These are phyloP conservation scores for Xerus rutilus DNA, from an alignment of 2,797 vertebrate species.

Conservation along the genomic window DNA sequence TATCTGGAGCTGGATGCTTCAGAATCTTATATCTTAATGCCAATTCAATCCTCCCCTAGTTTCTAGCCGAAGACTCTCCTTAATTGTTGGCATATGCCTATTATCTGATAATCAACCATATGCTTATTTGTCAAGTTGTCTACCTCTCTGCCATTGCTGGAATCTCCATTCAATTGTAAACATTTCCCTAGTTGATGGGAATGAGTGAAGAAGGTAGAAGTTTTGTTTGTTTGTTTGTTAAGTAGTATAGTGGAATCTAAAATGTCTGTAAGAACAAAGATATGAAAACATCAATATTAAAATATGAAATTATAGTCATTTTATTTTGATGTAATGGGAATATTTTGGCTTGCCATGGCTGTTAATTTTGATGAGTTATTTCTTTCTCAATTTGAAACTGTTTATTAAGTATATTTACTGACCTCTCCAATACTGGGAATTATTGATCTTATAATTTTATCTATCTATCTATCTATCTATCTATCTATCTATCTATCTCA, in stretches of 20 bases:
- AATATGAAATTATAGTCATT: constrained; percentile 4
- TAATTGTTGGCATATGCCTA: not conserved
- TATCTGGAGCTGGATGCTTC: not conserved
- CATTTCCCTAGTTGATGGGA: not conserved
- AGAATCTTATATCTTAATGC: not conserved
- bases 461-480: too few species aligned
- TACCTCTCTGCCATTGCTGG: not conserved
- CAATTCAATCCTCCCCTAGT: constrained; percentile 35
- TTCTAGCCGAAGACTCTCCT: not conserved
- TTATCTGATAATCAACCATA: not conserved
- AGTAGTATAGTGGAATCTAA: not conserved
- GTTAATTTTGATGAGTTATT: constrained; percentile 29
- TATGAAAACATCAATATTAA: constrained; percentile 14
- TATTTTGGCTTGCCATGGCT: not conserved
- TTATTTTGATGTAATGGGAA: constrained; percentile 51
- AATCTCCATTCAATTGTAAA: constrained; percentile 17
- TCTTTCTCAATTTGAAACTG: constrained; percentile 36
- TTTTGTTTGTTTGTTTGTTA: not conserved
- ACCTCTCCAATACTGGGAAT: not conserved
- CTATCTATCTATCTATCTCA: too few species aligned
- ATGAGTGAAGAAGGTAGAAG: not conserved
- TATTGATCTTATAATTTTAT: not conserved
- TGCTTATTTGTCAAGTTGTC: constrained; percentile 8
- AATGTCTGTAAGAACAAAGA: not conserved
- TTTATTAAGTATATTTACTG: not conserved